A percentile compares a stretch with the other conserved stretches of the same genome.
Conservation (phyloP, 2,113 vertebrate species). For the Peromyscus maniculatus region DNA sequence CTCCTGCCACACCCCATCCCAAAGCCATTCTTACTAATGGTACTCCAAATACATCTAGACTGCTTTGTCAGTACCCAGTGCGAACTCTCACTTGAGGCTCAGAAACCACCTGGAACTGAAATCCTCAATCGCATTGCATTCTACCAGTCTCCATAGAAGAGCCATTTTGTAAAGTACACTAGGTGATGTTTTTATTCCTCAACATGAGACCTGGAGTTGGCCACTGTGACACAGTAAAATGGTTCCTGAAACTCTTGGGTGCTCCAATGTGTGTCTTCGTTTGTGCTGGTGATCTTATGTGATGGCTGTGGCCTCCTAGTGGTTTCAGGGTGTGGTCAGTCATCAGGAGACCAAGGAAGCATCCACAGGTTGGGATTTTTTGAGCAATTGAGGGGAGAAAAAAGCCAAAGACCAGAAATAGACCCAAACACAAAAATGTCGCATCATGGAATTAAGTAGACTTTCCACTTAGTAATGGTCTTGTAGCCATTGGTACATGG, state of each 20-base stretch:
- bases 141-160: not conserved
- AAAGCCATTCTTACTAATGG: not conserved
- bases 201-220: not conserved
- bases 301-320: not conserved
- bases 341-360: not conserved
- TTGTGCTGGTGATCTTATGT: not conserved
- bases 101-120: not conserved
- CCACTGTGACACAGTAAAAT: not conserved
- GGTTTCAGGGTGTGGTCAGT: not conserved
- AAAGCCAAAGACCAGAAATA: not conserved
- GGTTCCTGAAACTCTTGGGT: not conserved
- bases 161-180: not conserved
- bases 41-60: not conserved
- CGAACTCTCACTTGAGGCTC: not conserved
- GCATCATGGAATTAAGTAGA: not conserved
- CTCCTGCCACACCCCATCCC: not conserved
- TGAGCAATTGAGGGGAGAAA: not conserved
- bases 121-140: not conserved
- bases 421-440: not conserved
- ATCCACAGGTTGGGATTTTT: not conserved
- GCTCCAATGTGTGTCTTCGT: not conserved
- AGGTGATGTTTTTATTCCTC: not conserved
- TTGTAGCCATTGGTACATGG: not conserved
- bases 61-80: not conserved
- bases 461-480: not conserved